Percentiles rank a stretch among this genome's conserved stretches.
phyloP scores from a whole-genome alignment of 1,140 invertebrate species.

The Nasonia longicornis region DNA sequence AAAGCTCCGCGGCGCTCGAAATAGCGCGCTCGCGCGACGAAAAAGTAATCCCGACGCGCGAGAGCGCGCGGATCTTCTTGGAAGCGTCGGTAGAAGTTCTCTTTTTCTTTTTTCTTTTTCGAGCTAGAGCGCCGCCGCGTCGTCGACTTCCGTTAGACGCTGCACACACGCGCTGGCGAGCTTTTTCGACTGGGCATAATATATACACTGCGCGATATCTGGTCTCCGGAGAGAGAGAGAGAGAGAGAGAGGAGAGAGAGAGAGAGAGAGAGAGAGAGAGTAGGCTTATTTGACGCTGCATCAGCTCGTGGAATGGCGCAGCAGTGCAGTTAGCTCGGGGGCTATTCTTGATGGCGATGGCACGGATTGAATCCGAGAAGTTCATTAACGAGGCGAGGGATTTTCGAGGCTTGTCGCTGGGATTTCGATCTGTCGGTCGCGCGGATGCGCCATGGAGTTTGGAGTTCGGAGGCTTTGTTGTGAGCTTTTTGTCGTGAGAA shows the following conservation, averaged over 20 bases:
- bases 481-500: too few species aligned
- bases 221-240: neutral
- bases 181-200: constrained; percentile 13
- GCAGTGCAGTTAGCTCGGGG: neutral
- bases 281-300: neutral
- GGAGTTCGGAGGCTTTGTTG: too few species aligned
- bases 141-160: neutral
- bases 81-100: constrained; percentile 18
- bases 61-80: neutral
- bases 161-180: neutral
- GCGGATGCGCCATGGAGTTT: too few species aligned
- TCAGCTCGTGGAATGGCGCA: neutral
- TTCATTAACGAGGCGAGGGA: neutral
- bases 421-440: too few species aligned
- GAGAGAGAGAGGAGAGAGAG: neutral
- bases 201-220: neutral
- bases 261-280: neutral
- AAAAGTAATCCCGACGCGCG: neutral
- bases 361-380: neutral
- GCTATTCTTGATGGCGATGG: constrained; percentile 12
- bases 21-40: neutral
- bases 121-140: neutral
- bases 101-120: neutral
- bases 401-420: neutral
- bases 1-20: neutral